phyloP scores from a whole-genome alignment of 2,113 vertebrate species.

The Dendrocopos noguchii region DNA sequence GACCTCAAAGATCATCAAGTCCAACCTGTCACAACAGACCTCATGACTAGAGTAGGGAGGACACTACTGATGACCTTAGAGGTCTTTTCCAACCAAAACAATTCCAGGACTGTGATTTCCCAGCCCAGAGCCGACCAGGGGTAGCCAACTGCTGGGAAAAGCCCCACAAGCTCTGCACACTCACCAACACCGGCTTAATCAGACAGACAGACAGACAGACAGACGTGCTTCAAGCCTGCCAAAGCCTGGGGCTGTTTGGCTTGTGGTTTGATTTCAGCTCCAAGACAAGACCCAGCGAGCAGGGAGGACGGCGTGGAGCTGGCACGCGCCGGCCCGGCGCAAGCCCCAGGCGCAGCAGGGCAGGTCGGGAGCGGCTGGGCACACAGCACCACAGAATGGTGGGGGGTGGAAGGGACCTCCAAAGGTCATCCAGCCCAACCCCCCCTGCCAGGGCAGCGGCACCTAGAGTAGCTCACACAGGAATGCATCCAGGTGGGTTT shows the following conservation, averaged over 20 bases:
- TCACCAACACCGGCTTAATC: not conserved
- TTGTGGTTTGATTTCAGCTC: not conserved
- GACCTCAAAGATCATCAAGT: no score
- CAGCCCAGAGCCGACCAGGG: not conserved
- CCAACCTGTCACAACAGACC: no score
- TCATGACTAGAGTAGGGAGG: no score
- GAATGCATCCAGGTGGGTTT: no score
- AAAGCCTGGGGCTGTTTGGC: constrained; percentile 28
- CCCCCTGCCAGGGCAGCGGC: no score
- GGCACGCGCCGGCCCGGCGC: fast-evolving
- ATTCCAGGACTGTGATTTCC: not conserved
- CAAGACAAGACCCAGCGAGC: not conserved
- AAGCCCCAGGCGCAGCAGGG: fast-evolving
- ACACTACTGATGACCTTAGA: no score
- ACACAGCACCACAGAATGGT: no score
- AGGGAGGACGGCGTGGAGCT: not conserved
- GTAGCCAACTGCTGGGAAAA: not conserved
- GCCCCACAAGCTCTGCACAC: fast-evolving
- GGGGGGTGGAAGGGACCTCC: no score
- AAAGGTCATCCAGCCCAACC: no score
- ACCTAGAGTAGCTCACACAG: no score
- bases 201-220: constrained; percentile 23
- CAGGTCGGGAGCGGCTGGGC: fast-evolving
- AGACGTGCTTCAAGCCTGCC: not conserved
- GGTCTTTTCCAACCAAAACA: no score